Evolutionary conservation across 2,888 invertebrate species (phyloP).

Genomic region (Drosophila maculinotata): DNA sequence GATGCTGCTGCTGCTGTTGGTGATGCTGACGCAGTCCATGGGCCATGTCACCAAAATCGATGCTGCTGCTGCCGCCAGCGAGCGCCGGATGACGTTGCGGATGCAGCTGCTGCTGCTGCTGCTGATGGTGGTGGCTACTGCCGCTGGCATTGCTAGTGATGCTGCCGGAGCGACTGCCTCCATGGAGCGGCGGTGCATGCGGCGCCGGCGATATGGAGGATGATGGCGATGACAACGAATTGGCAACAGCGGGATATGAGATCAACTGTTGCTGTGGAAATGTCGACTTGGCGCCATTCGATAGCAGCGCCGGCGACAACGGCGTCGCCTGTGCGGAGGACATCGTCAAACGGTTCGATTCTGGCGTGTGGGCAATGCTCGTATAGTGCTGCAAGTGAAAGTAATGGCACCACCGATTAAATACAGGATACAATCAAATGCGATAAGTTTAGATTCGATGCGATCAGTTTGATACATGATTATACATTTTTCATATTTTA

Average conservation of each 20-base stretch:
- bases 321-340: slow-evolving; percentile 63
- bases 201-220: slow-evolving; percentile 53
- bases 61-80: slow-evolving; percentile 64
- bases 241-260: slow-evolving; percentile 83
- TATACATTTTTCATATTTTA: background rate
- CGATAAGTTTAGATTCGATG: slow-evolving; percentile 1
- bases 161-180: slow-evolving; percentile 82
- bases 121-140: slow-evolving; percentile 51
- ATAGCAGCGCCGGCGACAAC: slow-evolving; percentile 48
- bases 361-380: slow-evolving; percentile 93
- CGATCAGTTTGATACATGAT: slow-evolving; percentile 2
- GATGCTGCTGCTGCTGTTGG: slow-evolving; percentile 44
- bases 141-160: slow-evolving; percentile 78
- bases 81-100: slow-evolving; percentile 66
- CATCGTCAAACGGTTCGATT: slow-evolving; percentile 90
- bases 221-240: slow-evolving; percentile 52
- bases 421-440: background rate
- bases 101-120: slow-evolving; percentile 48
- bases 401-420: background rate
- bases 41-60: slow-evolving; percentile 77
- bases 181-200: slow-evolving; percentile 56
- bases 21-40: slow-evolving; percentile 68
- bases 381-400: slow-evolving; percentile 91
- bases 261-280: slow-evolving; percentile 84
- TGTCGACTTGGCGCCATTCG: slow-evolving; percentile 73